Evolutionary conservation across 2,113 vertebrate genomes (phyloP), one percentile per base, ranked within the genome.

Genomic region (Chloroceryle aenea): DNA sequence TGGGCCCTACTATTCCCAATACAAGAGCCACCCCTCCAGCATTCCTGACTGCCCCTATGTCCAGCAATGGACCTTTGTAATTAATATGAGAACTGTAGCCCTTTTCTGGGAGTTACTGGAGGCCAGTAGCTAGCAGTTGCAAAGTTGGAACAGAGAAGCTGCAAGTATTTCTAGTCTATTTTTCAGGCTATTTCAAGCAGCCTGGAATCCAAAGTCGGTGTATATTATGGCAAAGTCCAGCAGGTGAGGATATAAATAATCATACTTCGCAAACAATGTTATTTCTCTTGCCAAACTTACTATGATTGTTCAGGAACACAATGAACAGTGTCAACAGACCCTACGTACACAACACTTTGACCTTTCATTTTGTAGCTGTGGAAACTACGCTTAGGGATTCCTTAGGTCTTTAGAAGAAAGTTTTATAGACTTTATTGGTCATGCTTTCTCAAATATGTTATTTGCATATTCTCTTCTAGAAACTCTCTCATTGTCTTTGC

Each of bases 21-120:
- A 15, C 1, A 30, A 0, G 1, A 53, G 79, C 9, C 11, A 25
- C 3, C 19, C 23, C 25, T 59, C 40, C 15, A 26, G 40, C 1
- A 1, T 40, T 9, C 11, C 52, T 42, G 63, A 5, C 23, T 30
- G 50, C 14, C 43, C 6, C 2, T 20, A 3, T 8, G 7, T 9
- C 50, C 76, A 22, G 21, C 0, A 0, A 21, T 4, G 12, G 26
- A 53, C 21, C 26, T 53, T 40, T 14, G 17, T 42, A 10, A 34
- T 23, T 76, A 14, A 61, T 10, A 13, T 2, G 9, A 61, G 30
- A 8, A 59, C 18, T 3, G 7, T 17, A 43, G n/a, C 36, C n/a
- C n/a, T 68, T 13, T 68, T 4, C 27, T 18, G 30, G 20, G 9
- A 64, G 30, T 15, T 69, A 23, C 55, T 27, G 36, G 7, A 48